Percentiles rank a stretch among this genome's conserved stretches.
phyloP scores from a whole-genome alignment of 2,888 invertebrate species.

The Laspeyria flexula region DNA sequence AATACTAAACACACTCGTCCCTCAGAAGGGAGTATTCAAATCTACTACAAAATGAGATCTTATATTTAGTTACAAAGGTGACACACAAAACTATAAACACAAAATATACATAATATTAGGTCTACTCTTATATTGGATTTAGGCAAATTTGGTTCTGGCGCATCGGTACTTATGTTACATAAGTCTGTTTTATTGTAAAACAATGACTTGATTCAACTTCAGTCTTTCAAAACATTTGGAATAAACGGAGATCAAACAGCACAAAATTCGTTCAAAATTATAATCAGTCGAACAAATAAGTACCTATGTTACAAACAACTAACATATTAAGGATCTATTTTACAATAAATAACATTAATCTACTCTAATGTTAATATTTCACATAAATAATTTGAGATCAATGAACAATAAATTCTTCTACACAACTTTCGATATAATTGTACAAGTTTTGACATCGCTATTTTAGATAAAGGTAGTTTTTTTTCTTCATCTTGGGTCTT shows the following conservation, averaged over 20 bases:
- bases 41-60: slow-evolving; percentile 77
- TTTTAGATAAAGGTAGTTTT: slow-evolving; percentile 27
- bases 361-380: slow-evolving; percentile 68
- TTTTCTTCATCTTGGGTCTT: slow-evolving; percentile 49
- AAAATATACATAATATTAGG: slow-evolving; percentile 37
- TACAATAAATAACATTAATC: slow-evolving; percentile 75
- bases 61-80: slow-evolving; percentile 52
- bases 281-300: slow-evolving; percentile 39
- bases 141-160: slow-evolving; percentile 13
- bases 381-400: slow-evolving; percentile 85
- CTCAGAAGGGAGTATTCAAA: slow-evolving; percentile 53
- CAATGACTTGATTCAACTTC: slow-evolving; percentile 46
- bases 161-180: slow-evolving; percentile 5
- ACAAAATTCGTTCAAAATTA: slow-evolving; percentile 47
- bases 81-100: slow-evolving; percentile 59
- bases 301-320: slow-evolving; percentile 28
- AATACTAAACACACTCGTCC: slow-evolving; percentile 41
- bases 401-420: slow-evolving; percentile 69
- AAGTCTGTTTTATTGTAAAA: slow-evolving; percentile 16
- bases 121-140: slow-evolving; percentile 18
- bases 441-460: slow-evolving; percentile 36
- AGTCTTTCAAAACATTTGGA: slow-evolving; percentile 71
- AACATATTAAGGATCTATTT: slow-evolving; percentile 43
- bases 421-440: slow-evolving; percentile 37
- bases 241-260: slow-evolving; percentile 71